phyloP scores from a whole-genome alignment of 1,140 invertebrate genomes.

The Conus betulinus region DNA sequence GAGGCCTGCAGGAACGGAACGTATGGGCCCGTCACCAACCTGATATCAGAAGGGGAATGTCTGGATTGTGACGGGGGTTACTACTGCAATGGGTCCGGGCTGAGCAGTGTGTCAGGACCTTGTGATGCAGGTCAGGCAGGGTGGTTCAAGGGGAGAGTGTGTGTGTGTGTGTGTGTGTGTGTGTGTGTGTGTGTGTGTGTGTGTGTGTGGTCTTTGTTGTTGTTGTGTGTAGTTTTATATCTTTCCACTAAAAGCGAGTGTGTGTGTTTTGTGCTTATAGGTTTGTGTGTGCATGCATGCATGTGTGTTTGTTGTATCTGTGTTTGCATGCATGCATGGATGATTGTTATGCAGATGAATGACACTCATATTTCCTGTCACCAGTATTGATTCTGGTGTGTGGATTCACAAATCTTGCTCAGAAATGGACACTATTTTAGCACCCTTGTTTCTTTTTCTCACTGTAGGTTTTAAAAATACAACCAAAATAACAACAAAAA shows the following conservation, averaged over 20 bases:
- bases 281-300: not conserved
- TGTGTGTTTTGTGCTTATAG: not conserved
- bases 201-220: not conserved
- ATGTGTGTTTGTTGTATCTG: not conserved
- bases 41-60: constrained; percentile 61
- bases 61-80: constrained; percentile 66
- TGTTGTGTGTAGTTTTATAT: not conserved
- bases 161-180: not conserved
- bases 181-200: not conserved
- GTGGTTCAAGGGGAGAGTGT: not conserved
- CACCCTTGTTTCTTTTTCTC: too few species aligned
- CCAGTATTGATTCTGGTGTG: too few species aligned
- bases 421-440: too few species aligned
- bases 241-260: too few species aligned
- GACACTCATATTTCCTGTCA: too few species aligned
- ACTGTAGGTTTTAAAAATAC: too few species aligned
- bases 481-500: too few species aligned
- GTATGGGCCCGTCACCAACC: constrained; percentile 52
- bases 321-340: not conserved
- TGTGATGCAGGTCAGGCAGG: constrained; percentile 63
- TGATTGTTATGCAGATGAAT: not conserved
- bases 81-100: constrained; percentile 71
- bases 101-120: constrained; percentile 57
- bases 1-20: constrained; percentile 70
- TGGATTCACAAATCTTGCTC: too few species aligned